phyloP scores from a whole-genome alignment of 1,140 invertebrate species.

The Asbolus verrucosus region DNA sequence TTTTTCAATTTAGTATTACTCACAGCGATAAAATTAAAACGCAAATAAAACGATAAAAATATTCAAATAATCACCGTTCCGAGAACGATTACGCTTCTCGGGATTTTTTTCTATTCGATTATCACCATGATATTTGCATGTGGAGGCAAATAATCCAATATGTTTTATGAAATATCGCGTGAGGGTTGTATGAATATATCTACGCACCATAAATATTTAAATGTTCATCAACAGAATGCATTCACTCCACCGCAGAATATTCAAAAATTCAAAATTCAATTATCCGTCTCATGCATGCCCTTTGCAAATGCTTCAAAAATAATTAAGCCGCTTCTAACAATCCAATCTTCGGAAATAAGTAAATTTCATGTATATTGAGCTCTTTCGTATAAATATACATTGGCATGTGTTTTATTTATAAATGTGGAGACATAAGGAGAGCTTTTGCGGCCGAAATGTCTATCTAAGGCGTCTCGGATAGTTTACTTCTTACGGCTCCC shows the following conservation, averaged over 20 bases:
- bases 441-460: constrained; percentile 61
- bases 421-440: constrained; percentile 58
- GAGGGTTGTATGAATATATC: constrained; percentile 45
- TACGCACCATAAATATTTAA: constrained; percentile 51
- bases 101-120: not conserved
- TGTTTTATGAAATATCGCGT: constrained; percentile 53
- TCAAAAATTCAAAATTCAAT: constrained; percentile 52
- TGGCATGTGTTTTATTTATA: constrained; percentile 59
- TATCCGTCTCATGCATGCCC: constrained; percentile 33
- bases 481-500: constrained; percentile 65
- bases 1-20: constrained; percentile 27
- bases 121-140: constrained; percentile 50
- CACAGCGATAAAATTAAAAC: not conserved
- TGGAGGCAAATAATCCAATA: constrained; percentile 46
- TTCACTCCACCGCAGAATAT: constrained; percentile 48
- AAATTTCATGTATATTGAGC: constrained; percentile 25
- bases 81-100: not conserved
- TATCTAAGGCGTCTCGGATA: constrained; percentile 62
- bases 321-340: not conserved
- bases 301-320: constrained; percentile 13
- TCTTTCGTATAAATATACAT: constrained; percentile 37
- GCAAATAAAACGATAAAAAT: not conserved
- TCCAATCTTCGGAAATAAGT: constrained; percentile 19
- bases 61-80: not conserved
- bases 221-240: constrained; percentile 49